Evolutionary conservation across 2,113 vertebrate genomes (phyloP).

Genomic region (Dendrocopos noguchii): DNA sequence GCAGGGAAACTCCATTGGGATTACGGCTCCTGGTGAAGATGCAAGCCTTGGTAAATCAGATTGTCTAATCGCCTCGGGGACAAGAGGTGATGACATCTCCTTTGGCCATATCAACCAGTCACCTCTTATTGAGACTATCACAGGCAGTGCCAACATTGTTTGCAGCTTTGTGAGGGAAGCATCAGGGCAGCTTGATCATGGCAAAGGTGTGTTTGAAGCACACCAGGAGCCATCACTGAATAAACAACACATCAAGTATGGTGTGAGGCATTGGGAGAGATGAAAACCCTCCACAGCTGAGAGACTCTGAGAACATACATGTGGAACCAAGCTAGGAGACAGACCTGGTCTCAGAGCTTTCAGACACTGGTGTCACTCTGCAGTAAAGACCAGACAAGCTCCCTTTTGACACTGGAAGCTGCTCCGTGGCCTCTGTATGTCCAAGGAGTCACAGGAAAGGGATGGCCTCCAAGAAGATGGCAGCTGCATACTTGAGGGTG

Average conservation of each 20-base stretch:
- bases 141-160: rapidly evolving
- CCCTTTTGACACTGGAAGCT: not conserved
- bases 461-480: not conserved
- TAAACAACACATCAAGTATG: not conserved
- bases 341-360: not conserved
- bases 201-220: not conserved
- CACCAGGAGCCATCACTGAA: not conserved
- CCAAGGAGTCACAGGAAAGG: not conserved
- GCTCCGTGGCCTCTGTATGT: not conserved
- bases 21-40: not conserved
- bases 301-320: not conserved
- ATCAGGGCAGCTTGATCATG: not conserved
- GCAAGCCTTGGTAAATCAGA: rapidly evolving
- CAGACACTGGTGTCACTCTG: not conserved
- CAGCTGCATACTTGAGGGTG: too few relatives aligned
- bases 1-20: not conserved
- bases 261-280: rapidly evolving
- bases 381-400: not conserved
- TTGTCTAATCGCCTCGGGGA: not conserved
- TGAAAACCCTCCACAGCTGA: not conserved
- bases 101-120: not conserved
- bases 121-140: not conserved
- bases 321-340: not conserved
- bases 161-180: not conserved
- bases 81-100: rapidly evolving